Evolutionary conservation across 2,888 invertebrate species (phyloP), one percentile per base, ranked within the genome.

Genomic region (Pimpla rufipes): DNA sequence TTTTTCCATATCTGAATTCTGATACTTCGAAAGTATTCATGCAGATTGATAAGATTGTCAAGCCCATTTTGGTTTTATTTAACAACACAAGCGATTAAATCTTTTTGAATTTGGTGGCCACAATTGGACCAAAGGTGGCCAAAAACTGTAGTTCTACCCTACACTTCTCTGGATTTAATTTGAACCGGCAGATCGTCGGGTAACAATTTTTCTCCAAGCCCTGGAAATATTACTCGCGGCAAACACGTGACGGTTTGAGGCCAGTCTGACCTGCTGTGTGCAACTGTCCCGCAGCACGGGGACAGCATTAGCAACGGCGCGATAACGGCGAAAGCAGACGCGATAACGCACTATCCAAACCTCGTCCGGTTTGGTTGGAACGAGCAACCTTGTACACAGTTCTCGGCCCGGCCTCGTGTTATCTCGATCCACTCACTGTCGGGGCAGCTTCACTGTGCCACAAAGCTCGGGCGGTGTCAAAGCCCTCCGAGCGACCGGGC

Each of bases 311-410:
- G 45, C 13, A 18, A 3, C n/a, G n/a, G 45, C 5, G 42, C 74
- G 74, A 80, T 80, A 81, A 81, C 50, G 55, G 50, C 18, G 59
- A 71, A 73, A 66, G 57, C 77, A 67, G 50, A 71, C 37, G 42
- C 78, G 81, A 82, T 82, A 78, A 78, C 81, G 81, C 78, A 78
- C 67, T 82, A 67, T 62, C 67, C 67, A 47, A 77, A 23, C 76
- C 37, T 18, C 55, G 45, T 35, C 57, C 55, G 67, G 62, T 62
- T 68, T 45, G 55, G 57, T 23, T 29, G n/a, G 52, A 40, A 37
- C 37, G 42, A 29, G 37, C 66, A 73, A 73, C 75, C 74, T 70
- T 79, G 82, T 70, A 66, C 75, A 66, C 66, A 62, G 45, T 79
- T 64, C 78, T 70, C 78, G 74, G 68, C 55, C 21, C 21, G 18